Evolutionary conservation across 2,888 invertebrate species (phyloP).

Genomic region (Oscheius onirici): DNA sequence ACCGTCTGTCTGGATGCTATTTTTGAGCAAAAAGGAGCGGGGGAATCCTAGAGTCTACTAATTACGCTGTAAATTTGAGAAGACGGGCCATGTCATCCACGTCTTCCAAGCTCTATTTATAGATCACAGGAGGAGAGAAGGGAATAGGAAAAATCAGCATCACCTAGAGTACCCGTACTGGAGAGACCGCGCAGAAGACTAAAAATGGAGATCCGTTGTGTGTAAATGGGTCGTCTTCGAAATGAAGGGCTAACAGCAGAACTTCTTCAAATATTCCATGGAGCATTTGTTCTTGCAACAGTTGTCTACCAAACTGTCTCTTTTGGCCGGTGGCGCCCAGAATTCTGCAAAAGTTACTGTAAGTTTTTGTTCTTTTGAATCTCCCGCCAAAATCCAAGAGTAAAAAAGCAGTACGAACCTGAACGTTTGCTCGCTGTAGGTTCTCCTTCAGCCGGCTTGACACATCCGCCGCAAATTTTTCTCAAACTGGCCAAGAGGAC

Average conservation of each 20-base stretch:
- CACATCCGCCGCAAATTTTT: conserved; percentile 1
- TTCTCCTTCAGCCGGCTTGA: neutral
- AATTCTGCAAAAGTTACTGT: neutral
- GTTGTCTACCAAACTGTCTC: neutral
- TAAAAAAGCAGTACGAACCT: neutral
- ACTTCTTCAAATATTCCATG: neutral
- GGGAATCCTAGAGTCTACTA: no score
- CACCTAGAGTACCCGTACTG: neutral
- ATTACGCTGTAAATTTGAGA: no score
- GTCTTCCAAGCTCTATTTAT: neutral
- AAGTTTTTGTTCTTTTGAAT: neutral
- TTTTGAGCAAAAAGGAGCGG: no score
- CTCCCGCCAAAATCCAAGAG: neutral
- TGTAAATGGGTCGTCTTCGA: neutral
- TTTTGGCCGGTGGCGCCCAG: neutral
- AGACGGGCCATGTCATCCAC: neutral
- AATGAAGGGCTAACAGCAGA: neutral
- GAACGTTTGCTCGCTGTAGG: neutral
- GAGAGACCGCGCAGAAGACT: neutral
- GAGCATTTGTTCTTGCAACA: conserved; percentile 6
- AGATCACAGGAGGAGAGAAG: neutral
- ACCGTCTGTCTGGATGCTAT: no score
- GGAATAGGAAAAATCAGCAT: neutral
- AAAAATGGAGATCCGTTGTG: neutral
- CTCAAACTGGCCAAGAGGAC: neutral